Percentiles rank a stretch among this genome's conserved stretches.
phyloP scores from a whole-genome alignment of 2,113 vertebrate species.

The Oryzias javanicus region DNA sequence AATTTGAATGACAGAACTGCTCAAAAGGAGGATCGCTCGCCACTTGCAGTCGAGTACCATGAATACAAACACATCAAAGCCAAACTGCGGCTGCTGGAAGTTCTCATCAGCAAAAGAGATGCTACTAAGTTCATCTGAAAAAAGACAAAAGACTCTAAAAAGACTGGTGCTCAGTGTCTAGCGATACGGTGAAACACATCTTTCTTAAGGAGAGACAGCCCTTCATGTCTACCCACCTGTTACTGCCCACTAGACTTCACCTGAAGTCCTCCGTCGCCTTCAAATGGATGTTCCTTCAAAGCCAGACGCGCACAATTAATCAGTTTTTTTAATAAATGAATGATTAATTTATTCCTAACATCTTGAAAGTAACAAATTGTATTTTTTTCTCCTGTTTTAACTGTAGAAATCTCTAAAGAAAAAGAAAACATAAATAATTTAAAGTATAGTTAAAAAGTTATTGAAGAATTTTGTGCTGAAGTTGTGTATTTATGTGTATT shows the following conservation, averaged over 20 bases:
- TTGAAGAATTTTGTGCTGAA: constrained; percentile 41
- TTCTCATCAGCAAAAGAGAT: constrained; percentile 97
- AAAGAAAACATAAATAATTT: constrained; percentile 19
- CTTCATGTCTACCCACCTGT: constrained; percentile 1
- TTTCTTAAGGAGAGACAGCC: constrained; percentile 10
- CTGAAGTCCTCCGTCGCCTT: not conserved
- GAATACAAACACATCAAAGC: constrained; percentile 98
- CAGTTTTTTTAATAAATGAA: constrained; percentile 39
- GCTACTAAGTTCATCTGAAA: constrained; percentile 70
- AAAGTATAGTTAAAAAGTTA: constrained; percentile 30
- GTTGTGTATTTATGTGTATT: constrained; percentile 44
- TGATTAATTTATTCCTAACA: constrained; percentile 66
- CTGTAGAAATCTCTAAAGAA: constrained; percentile 60
- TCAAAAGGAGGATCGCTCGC: constrained; percentile 94
- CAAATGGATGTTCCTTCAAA: not conserved
- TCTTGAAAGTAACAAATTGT: constrained; percentile 32
- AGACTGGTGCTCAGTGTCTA: constrained; percentile 26
- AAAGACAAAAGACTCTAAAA: constrained; percentile 3
- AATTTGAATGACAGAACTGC: constrained; percentile 78
- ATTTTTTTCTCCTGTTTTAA: constrained; percentile 40
- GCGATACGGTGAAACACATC: constrained; percentile 29
- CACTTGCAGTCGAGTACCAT: constrained; percentile 90
- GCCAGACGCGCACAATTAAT: constrained; percentile 24
- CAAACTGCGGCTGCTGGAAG: constrained; percentile 92
- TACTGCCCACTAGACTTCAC: constrained; percentile 4